Conservation (phyloP, 2,113 vertebrate genomes). For the Orthonyx spaldingii region DNA sequence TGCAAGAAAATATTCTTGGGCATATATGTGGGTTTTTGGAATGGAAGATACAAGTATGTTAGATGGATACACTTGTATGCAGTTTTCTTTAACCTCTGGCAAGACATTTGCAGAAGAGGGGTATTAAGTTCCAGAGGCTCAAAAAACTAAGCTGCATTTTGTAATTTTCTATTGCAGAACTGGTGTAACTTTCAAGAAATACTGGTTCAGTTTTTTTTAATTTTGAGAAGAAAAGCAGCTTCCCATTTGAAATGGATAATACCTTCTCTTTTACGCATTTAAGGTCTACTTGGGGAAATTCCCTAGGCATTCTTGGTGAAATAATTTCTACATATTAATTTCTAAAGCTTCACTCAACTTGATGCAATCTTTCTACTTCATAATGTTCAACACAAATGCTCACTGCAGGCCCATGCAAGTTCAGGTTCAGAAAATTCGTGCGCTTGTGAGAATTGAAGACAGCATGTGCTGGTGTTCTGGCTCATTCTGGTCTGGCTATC, state of each 20-base stretch:
- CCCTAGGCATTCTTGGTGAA: background rate
- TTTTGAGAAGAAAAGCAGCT: background rate
- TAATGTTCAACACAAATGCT: background rate
- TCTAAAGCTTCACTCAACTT: background rate
- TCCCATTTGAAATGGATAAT: background rate
- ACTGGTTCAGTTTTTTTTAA: background rate
- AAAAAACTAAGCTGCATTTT: background rate
- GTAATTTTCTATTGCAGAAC: background rate
- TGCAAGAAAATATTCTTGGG: background rate
- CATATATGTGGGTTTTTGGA: background rate
- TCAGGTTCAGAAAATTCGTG: background rate
- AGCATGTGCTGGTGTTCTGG: background rate
- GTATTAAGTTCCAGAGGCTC: background rate
- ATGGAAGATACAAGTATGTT: background rate
- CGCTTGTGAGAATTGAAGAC: background rate
- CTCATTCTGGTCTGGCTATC: background rate
- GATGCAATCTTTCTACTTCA: background rate
- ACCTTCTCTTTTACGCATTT: background rate
- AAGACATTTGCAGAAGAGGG: background rate
- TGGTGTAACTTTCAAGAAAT: background rate
- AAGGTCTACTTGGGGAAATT: background rate
- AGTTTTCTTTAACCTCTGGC: background rate
- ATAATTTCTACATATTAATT: background rate
- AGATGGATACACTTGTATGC: background rate
- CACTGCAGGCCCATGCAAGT: constrained; percentile 9